These are phyloP conservation scores for Petrolisthes cinctipes DNA, from an alignment of 2,888 invertebrate genomes.

Conservation along the genomic window DNA sequence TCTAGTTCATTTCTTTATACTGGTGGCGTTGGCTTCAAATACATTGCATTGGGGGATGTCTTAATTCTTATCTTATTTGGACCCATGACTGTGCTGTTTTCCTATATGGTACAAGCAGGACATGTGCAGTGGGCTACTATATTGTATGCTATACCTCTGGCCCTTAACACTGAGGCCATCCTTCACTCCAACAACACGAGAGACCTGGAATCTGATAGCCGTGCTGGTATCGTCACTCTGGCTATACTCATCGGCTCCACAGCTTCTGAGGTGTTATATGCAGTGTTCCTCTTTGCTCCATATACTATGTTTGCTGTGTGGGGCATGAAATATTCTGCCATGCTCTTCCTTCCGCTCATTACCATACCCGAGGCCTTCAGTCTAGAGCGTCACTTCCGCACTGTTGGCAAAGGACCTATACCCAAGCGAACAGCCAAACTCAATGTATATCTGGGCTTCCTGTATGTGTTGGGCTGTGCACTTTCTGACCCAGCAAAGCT, in stretches of 20 bases:
- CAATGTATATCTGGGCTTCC: slow-evolving; percentile 89
- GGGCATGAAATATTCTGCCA: slow-evolving; percentile 85
- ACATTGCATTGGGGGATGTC: slow-evolving; percentile 93
- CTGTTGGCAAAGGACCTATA: slow-evolving; percentile 83
- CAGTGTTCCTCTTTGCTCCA: slow-evolving; percentile 88
- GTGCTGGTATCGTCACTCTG: slow-evolving; percentile 92
- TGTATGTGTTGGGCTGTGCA: slow-evolving; percentile 81
- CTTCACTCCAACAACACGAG: slow-evolving; percentile 95
- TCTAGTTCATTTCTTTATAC: slow-evolving; percentile 97
- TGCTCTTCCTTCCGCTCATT: slow-evolving; percentile 89
- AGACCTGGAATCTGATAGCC: slow-evolving; percentile 87
- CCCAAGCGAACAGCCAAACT: slow-evolving; percentile 90
- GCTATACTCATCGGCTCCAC: slow-evolving; percentile 94
- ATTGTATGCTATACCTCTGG: slow-evolving; percentile 92
- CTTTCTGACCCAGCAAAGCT: slow-evolving; percentile 63
- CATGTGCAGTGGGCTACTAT: slow-evolving; percentile 90
- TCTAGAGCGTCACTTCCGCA: slow-evolving; percentile 89
- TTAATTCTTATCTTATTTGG: slow-evolving; percentile 93
- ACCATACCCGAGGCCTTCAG: slow-evolving; percentile 90
- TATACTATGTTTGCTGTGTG: slow-evolving; percentile 90
- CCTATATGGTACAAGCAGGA: slow-evolving; percentile 93
- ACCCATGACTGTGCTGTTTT: slow-evolving; percentile 92
- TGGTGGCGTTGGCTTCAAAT: slow-evolving; percentile 94
- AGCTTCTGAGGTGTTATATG: slow-evolving; percentile 90
- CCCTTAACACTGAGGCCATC: slow-evolving; percentile 94